Conservation (phyloP, 1,140 invertebrate genomes). For the Idris sp. region DNA sequence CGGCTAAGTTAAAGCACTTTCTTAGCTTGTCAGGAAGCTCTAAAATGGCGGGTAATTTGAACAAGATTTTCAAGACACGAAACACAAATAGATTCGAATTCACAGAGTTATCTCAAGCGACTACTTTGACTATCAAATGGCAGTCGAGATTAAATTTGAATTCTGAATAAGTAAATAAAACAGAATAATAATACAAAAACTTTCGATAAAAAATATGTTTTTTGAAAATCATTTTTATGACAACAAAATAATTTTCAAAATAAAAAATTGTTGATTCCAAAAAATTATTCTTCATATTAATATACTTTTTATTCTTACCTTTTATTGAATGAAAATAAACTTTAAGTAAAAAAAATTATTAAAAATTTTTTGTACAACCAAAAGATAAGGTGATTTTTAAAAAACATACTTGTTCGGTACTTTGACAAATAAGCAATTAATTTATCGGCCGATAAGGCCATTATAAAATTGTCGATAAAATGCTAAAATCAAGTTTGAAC, state of each 20-base stretch:
- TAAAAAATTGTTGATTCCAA: no score
- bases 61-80: not conserved
- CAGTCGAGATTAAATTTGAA: constrained; percentile 4
- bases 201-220: not conserved
- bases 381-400: no score
- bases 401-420: not conserved
- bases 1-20: no score
- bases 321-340: no score
- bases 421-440: not conserved
- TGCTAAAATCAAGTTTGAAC: not conserved
- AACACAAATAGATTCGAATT: not conserved
- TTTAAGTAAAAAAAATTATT: no score
- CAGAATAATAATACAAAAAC: not conserved
- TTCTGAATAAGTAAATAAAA: no score
- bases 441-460: not conserved
- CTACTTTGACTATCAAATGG: constrained; percentile 28
- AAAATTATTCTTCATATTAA: no score
- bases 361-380: no score
- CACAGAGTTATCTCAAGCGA: not conserved
- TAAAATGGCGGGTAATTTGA: constrained; percentile 20
- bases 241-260: no score
- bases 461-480: not conserved
- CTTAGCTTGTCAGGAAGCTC: not conserved
- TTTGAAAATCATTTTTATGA: constrained; percentile 1
- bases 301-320: no score